Base-by-base conservation (phyloP, 2,113 vertebrate species). In the Lepus americanus region DNA sequence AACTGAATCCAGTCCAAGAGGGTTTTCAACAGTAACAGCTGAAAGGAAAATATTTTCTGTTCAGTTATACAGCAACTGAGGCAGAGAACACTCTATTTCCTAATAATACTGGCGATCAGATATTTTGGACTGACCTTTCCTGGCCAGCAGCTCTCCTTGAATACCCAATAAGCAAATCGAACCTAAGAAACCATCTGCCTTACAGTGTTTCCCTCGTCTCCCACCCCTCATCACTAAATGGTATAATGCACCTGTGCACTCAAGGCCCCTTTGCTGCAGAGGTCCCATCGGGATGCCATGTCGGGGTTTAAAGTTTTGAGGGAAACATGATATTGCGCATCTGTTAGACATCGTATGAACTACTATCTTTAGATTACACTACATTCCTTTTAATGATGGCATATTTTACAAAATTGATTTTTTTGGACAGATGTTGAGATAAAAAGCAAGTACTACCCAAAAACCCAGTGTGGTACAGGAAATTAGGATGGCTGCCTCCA, bases 31-130 rank as follows among this genome's bases (percentile, higher is more conserved):
- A 80, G 9, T 80, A 64, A 66, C 12, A 89, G 20, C 94, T 95
- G 92, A 89, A 95, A 96, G 83, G 81, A 82, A 92, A 95, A 44
- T 4, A 2, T 63, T 80, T 92, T 95, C 77, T 66, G 84, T 33
- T 94, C 96, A 87, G 33, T 84, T 63, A 70, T 39, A 0, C 1
- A 77, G 80, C 84, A 95, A 90, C 66, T 51, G 73, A 83, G 31
- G 14, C 73, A 67, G 14, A 90, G 13, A 61, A 81, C 10, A 85
- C 22, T 59, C 25, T 33, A 51, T 82, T 82, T 5, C 13, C 27
- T 67, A 63, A 82, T 53, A 79, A 82, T 44, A 64, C 9, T 77
- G 70, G n/a, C 44, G 66, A 39, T 25, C 23, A 76, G 25, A 64
- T 70, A 16, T 17, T 69, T 86, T 87, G 36, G 25, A 33, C 79